phyloP scores from a whole-genome alignment of 2,888 invertebrate species.

The Magallana nippona region DNA sequence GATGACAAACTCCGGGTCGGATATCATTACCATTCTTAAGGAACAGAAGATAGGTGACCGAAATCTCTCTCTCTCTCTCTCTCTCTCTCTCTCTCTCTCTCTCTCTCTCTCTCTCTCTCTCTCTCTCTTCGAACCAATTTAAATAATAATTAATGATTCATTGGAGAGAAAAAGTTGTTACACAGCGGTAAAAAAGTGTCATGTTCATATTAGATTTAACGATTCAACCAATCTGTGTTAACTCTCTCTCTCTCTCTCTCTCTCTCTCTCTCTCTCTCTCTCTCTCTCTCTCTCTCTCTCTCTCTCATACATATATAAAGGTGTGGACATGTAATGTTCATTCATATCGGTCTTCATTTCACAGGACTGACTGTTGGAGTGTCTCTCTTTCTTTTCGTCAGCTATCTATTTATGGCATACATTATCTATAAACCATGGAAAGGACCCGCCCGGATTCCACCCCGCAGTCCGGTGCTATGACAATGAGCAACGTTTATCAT shows the following conservation, averaged over 20 bases:
- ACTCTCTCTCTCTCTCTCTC: conserved; percentile 37
- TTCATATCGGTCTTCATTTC: neutral
- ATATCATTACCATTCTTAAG: neutral
- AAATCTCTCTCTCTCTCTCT: conserved; percentile 21
- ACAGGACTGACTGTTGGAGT: conserved; percentile 14
- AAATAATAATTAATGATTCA: no score
- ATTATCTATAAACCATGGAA: neutral
- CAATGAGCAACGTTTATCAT: neutral
- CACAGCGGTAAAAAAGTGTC: no score
- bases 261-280: conserved; percentile 22
- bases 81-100: conserved; percentile 35
- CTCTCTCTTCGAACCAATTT: no score
- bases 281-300: neutral
- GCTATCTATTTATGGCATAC: conserved; percentile 12
- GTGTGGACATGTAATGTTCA: neutral
- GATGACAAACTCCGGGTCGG: neutral
- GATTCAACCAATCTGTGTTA: no score
- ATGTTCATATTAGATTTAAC: no score
- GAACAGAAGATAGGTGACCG: conserved; percentile 13
- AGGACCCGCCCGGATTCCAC: neutral
- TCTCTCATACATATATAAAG: neutral
- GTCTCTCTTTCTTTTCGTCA: neutral
- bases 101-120: neutral
- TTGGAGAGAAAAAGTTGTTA: no score
- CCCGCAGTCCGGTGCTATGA: neutral